phyloP scores from a whole-genome alignment of 2,797 vertebrate species.

The Argyrosomus regius region DNA sequence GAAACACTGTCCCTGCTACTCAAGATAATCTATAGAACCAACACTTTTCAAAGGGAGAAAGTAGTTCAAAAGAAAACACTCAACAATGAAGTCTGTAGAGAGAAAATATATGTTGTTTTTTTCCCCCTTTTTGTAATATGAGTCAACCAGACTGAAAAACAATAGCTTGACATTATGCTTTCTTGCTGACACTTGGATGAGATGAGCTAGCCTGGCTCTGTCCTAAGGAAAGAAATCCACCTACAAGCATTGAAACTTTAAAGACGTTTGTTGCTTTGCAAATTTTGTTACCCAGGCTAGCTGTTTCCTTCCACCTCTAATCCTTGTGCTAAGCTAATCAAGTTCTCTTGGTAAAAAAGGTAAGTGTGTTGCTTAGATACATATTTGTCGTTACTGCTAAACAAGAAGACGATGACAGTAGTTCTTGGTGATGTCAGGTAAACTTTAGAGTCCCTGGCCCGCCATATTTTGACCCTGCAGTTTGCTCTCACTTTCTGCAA shows the following conservation, averaged over 20 bases:
- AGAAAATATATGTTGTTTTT: background rate
- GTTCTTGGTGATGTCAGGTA: background rate
- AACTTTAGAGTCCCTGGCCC: background rate
- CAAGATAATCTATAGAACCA: background rate
- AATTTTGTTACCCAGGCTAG: background rate
- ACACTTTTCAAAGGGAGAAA: background rate
- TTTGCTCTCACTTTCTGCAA: conserved; percentile 32
- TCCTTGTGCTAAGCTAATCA: background rate
- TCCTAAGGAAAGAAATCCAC: background rate
- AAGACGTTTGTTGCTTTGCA: background rate
- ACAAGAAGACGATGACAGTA: background rate
- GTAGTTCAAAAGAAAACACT: background rate
- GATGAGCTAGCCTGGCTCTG: background rate
- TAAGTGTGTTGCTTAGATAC: too few relatives aligned
- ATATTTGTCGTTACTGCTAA: background rate
- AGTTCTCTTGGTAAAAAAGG: background rate
- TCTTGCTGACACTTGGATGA: background rate
- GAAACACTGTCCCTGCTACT: background rate
- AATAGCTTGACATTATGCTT: background rate
- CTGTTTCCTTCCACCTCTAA: background rate
- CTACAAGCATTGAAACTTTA: background rate
- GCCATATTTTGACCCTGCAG: background rate
- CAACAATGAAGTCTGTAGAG: background rate
- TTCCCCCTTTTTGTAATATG: background rate
- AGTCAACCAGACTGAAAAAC: background rate